Percentiles rank a stretch among this genome's conserved stretches.
Evolutionary conservation across 2,113 vertebrate genomes (phyloP).

Genomic region (Crocuta crocuta): DNA sequence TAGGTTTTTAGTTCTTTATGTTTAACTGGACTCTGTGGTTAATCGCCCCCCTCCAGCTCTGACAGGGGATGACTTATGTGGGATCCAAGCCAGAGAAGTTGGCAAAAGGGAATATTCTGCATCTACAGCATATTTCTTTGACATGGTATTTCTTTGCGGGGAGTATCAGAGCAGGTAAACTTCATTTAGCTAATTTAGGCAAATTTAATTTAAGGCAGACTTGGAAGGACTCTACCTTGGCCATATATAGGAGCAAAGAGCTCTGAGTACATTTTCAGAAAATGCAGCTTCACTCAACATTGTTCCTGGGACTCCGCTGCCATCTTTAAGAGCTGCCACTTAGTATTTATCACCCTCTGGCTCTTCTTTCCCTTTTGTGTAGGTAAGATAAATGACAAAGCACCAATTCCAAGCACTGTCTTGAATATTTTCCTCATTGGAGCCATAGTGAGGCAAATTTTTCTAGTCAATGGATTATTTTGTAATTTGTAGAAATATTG

Average conservation of each 20-base stretch:
- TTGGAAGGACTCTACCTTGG: background rate
- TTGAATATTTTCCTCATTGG: conserved; percentile 29
- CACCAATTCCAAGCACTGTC: conserved; percentile 11
- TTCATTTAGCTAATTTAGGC: background rate
- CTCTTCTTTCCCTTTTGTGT: background rate
- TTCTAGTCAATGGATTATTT: conserved; percentile 27
- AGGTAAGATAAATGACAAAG: conserved; percentile 43
- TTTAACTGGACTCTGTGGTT: background rate
- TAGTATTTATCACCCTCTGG: background rate
- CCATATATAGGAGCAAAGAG: background rate
- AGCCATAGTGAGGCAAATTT: conserved; percentile 43
- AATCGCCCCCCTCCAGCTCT: background rate
- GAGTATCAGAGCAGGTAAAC: background rate
- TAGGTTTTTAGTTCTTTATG: background rate
- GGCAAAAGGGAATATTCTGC: background rate
- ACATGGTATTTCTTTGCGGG: background rate
- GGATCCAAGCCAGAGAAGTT: background rate
- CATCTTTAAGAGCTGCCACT: conserved; percentile 2
- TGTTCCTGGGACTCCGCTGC: background rate
- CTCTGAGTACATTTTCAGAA: background rate
- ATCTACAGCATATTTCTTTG: background rate
- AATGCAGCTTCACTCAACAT: background rate
- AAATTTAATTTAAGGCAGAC: background rate
- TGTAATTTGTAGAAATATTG: conserved; percentile 57
- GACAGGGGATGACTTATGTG: background rate